Base-by-base conservation (phyloP, 2,888 invertebrate species). In the Coelopa pilipes region DNA sequence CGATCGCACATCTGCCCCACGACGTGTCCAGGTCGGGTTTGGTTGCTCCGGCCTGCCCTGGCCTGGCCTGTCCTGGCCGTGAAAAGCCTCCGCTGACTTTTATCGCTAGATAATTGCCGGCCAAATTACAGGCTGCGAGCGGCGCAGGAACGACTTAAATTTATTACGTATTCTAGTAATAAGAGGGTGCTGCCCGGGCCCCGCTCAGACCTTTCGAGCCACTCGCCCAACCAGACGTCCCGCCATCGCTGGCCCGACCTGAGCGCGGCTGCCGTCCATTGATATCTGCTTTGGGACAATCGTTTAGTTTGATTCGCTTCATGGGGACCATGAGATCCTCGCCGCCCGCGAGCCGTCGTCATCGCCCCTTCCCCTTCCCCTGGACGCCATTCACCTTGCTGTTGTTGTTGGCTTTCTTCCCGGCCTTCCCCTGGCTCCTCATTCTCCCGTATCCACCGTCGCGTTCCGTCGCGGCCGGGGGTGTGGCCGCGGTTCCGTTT, bases 31-130 rank as follows among this genome's bases (percentile, higher is more conserved):
- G 17, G 47, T 65, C 46, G 47, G 15, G 47, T 45, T n/a, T 45
- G n/a, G 65, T 47, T 59, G 57, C 15, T 5, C 45, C 47, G 50
- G 57, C 55, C 63, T 63, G 73, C 34, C 7, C 7, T 34, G 34
- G 34, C 34, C 34, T 34, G 34, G 34, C 7, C 34, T 34, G 34
- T 34, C 9, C 45, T 19, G 50, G 57, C 62, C 65, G 55, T 70
- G 70, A 65, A 74, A 79, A 76, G 81, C 79, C 81, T 80, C 78
- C 81, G 78, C 76, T 80, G 83, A 82, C 82, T 81, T 83, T 83
- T 83, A 83, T 83, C 82, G 83, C 82, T 82, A 82, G 83, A 83
- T 83, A 82, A 83, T 82, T 83, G 81, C 82, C 80, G 78, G 80
- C 74, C 71, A 83, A 83, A 83, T 83, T 83, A 83, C 80, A 82